These are phyloP conservation scores for Halictus quadricinctus DNA, from an alignment of 2,888 invertebrate species.

Conservation along the genomic window DNA sequence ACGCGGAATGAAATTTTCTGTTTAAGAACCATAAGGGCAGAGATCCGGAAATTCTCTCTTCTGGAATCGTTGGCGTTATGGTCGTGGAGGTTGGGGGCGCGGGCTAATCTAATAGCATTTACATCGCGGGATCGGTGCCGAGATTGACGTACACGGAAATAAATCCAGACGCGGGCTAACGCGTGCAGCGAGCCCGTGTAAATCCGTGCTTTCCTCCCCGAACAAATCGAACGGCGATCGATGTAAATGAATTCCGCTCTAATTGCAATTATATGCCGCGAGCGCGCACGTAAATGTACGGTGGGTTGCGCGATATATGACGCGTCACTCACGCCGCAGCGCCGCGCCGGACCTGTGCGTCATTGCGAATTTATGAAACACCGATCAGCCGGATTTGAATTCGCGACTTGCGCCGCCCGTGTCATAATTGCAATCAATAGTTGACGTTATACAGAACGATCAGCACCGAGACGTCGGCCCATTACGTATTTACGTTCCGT, in stretches of 20 bases:
- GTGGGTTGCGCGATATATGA: conserved; percentile 67
- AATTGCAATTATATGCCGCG: conserved; percentile 71
- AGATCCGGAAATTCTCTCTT: conserved; percentile 14
- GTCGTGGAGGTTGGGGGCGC: neutral
- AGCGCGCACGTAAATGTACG: conserved; percentile 68
- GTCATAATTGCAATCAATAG: conserved; percentile 67
- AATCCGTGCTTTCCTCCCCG: conserved; percentile 67
- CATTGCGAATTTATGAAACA: conserved; percentile 71
- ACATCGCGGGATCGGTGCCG: conserved; percentile 58
- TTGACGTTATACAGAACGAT: conserved; percentile 60
- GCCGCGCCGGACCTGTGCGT: conserved; percentile 48
- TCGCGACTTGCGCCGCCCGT: conserved; percentile 42
- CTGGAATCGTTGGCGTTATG: neutral
- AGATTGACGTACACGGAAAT: conserved; percentile 71
- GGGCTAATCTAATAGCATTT: conserved; percentile 69
- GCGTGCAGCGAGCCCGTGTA: conserved; percentile 56
- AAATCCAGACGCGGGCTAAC: conserved; percentile 64
- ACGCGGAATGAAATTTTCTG: neutral
- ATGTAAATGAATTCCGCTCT: conserved; percentile 74
- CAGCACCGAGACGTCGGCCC: conserved; percentile 59
- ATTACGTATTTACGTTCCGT: conserved; percentile 63
- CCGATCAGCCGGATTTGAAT: conserved; percentile 66
- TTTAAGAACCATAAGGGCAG: neutral
- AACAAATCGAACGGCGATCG: conserved; percentile 72
- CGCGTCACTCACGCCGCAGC: conserved; percentile 64